Evolutionary conservation across 1,140 invertebrate species (phyloP).

Genomic region (Musca vetustissima): DNA sequence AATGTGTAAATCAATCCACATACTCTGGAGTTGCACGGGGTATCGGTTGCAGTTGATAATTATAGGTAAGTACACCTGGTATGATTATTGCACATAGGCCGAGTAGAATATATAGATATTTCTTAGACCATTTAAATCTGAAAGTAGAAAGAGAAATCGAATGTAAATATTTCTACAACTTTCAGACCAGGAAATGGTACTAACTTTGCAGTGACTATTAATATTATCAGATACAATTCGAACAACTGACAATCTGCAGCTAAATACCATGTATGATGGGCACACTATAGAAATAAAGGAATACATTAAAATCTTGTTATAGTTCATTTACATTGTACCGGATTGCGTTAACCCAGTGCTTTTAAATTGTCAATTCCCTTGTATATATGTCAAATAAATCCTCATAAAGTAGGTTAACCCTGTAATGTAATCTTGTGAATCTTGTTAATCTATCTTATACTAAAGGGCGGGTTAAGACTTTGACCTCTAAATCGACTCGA

Average conservation of each 20-base stretch:
- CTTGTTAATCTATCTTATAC: no score
- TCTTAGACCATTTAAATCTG: not conserved
- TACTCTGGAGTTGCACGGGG: not conserved
- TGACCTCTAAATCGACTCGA: no score
- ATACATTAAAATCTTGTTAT: no score
- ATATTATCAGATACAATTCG: constrained; percentile 61
- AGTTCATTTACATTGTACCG: no score
- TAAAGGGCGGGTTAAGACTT: no score
- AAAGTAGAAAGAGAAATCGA: no score
- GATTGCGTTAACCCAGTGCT: no score
- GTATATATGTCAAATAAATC: no score
- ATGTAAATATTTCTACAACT: no score
- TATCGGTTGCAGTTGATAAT: not conserved
- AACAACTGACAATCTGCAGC: constrained; percentile 73
- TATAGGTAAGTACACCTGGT: not conserved
- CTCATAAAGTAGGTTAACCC: no score
- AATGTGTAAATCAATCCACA: not conserved
- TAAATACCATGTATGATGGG: constrained; percentile 73
- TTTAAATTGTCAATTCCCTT: no score
- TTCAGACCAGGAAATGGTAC: not conserved
- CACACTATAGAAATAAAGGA: constrained; percentile 60
- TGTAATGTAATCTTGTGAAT: no score
- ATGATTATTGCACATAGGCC: not conserved
- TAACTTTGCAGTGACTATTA: constrained; percentile 1
- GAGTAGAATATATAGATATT: not conserved